Percentiles rank a stretch among this genome's conserved stretches.
Conservation (phyloP, 1,140 invertebrate species). For the Hylaeus volcanicus region DNA sequence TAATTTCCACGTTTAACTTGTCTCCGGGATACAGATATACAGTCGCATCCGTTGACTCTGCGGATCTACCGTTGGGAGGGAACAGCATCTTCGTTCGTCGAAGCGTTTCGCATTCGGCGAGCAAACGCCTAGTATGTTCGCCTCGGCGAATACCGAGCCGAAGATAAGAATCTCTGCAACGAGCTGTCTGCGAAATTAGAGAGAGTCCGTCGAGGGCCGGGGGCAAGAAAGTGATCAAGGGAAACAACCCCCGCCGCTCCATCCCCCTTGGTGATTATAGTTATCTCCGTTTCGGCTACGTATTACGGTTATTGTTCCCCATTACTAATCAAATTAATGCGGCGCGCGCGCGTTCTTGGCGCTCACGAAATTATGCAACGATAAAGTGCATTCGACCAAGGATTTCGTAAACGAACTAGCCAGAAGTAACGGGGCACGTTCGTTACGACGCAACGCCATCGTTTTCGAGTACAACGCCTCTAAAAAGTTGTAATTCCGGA, state of each 20-base stretch:
- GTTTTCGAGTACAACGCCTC: not conserved
- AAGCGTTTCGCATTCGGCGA: not conserved
- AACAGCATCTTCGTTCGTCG: not conserved
- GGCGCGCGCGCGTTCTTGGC: not conserved
- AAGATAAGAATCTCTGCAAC: conserved; percentile 4
- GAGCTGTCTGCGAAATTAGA: conserved; percentile 5
- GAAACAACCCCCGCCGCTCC: conserved; percentile 5
- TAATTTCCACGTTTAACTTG: too few species aligned
- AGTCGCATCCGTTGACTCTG: too few species aligned
- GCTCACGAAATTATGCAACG: conserved; percentile 14
- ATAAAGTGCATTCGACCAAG: conserved; percentile 8
- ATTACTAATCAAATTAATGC: conserved; percentile 15
- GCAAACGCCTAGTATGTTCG: not conserved
- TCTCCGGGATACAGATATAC: too few species aligned
- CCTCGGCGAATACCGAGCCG: not conserved
- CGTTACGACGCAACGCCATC: not conserved
- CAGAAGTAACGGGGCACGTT: conserved; percentile 1
- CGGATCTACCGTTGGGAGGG: too few species aligned
- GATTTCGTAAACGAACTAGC: too few species aligned
- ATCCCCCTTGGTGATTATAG: not conserved
- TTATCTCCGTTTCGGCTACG: not conserved
- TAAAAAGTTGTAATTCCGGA: too few species aligned
- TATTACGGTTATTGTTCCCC: conserved; percentile 16
- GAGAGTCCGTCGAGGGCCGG: not conserved
- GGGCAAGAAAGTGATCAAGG: conserved; percentile 22